A percentile compares a stretch with the other conserved stretches of the same genome.
phyloP scores from a whole-genome alignment of 2,888 invertebrate genomes.

The Pedicia rivosa region DNA sequence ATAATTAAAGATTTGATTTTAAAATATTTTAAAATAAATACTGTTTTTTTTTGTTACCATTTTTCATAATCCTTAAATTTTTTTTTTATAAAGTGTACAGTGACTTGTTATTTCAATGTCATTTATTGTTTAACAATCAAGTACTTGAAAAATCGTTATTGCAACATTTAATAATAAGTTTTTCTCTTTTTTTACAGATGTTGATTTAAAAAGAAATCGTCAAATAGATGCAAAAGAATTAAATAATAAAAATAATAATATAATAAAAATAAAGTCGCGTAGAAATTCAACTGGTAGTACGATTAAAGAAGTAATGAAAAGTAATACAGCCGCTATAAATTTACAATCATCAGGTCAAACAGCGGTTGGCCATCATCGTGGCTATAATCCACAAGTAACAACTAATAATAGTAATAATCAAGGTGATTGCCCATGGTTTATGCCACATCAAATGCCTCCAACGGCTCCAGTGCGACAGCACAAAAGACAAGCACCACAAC shows the following conservation, averaged over 20 bases:
- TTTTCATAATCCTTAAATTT: too few species aligned
- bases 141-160: too few species aligned
- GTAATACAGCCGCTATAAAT: conserved; percentile 28
- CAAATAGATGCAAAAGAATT: conserved; percentile 6
- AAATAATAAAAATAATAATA: not conserved
- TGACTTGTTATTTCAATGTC: too few species aligned
- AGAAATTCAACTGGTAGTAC: conserved; percentile 6
- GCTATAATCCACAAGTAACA: conserved; percentile 31
- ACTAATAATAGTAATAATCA: conserved; percentile 18
- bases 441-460: conserved; percentile 32
- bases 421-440: conserved; percentile 31
- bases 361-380: conserved; percentile 31
- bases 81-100: too few species aligned
- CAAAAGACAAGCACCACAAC: conserved; percentile 32
- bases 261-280: not conserved
- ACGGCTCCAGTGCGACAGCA: conserved; percentile 32
- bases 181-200: conserved; percentile 7
- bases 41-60: too few species aligned
- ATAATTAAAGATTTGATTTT: too few species aligned
- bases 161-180: not conserved
- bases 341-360: conserved; percentile 28
- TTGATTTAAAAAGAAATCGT: conserved; percentile 7
- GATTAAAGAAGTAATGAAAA: conserved; percentile 26
- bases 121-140: too few species aligned
- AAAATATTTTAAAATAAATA: too few species aligned